Percentiles rank a stretch among this genome's conserved stretches.
Evolutionary conservation across 2,113 vertebrate genomes (phyloP).

Genomic region (Sander vitreus): DNA sequence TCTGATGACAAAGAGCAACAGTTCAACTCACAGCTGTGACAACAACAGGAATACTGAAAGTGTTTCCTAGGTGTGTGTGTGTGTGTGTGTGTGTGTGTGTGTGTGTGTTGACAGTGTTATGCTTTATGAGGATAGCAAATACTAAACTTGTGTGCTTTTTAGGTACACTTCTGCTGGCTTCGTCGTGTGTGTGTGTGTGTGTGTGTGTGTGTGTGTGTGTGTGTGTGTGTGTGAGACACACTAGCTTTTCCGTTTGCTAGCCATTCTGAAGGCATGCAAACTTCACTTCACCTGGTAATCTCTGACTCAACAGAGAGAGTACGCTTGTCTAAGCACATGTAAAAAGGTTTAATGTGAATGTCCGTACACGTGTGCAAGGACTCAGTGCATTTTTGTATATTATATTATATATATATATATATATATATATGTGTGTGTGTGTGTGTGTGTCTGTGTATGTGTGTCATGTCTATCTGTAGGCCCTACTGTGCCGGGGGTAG

Average conservation of each 20-base stretch:
- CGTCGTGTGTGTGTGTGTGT: neutral
- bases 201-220: neutral
- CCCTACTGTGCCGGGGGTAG: slow-evolving; percentile 74
- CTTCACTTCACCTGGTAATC: neutral
- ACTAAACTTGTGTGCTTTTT: slow-evolving; percentile 1
- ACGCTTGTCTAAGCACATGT: no score
- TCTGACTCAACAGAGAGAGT: no score
- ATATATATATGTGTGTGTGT: neutral
- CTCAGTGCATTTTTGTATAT: neutral
- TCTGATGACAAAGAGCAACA: slow-evolving; percentile 57
- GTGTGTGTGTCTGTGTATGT: slow-evolving; percentile 38
- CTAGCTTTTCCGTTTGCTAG: slow-evolving; percentile 15
- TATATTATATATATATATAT: no score
- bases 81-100: neutral
- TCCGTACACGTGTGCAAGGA: no score
- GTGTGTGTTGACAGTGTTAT: slow-evolving; percentile 9
- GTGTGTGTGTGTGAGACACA: neutral
- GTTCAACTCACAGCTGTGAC: slow-evolving; percentile 69
- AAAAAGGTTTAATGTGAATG: no score
- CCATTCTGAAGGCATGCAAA: slow-evolving; percentile 6
- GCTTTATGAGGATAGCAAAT: no score
- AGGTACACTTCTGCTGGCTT: neutral
- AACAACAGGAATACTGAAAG: slow-evolving; percentile 49
- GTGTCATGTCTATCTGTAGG: slow-evolving; percentile 78
- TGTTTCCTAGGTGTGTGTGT: slow-evolving; percentile 1